Conservation (phyloP, 1,140 invertebrate species). For the Microplitis demolitor region DNA sequence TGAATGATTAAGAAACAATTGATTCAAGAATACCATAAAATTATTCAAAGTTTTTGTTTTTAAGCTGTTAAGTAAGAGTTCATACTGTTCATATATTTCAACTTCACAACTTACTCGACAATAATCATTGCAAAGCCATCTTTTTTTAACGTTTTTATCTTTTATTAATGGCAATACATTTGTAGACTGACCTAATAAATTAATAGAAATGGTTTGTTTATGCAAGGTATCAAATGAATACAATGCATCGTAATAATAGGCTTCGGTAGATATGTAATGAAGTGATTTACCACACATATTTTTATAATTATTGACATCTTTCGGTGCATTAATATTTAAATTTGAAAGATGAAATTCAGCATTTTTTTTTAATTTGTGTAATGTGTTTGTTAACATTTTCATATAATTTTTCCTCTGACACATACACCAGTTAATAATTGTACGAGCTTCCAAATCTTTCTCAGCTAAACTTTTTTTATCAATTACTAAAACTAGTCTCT, state of each 20-base stretch:
- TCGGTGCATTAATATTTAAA: too few species aligned
- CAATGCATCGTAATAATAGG: not conserved
- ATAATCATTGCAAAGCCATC: not conserved
- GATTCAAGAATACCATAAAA: not conserved
- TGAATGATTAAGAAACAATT: not conserved
- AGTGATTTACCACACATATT: too few species aligned
- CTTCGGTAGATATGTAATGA: constrained; percentile 1
- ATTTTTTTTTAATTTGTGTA: too few species aligned
- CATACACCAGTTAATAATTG: too few species aligned
- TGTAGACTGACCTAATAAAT: not conserved
- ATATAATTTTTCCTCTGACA: too few species aligned
- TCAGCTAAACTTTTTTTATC: too few species aligned
- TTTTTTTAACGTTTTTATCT: not conserved
- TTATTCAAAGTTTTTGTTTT: not conserved
- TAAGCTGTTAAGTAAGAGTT: not conserved
- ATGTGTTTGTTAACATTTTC: too few species aligned
- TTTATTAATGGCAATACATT: not conserved
- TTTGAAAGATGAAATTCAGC: too few species aligned
- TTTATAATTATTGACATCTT: not conserved
- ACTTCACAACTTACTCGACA: not conserved
- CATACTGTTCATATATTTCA: not conserved
- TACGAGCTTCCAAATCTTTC: too few species aligned
- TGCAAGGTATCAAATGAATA: not conserved
- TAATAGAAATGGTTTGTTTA: not conserved
- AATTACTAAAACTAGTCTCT: not conserved